phyloP scores from a whole-genome alignment of 2,113 vertebrate species.

The Crypturellus undulatus region DNA sequence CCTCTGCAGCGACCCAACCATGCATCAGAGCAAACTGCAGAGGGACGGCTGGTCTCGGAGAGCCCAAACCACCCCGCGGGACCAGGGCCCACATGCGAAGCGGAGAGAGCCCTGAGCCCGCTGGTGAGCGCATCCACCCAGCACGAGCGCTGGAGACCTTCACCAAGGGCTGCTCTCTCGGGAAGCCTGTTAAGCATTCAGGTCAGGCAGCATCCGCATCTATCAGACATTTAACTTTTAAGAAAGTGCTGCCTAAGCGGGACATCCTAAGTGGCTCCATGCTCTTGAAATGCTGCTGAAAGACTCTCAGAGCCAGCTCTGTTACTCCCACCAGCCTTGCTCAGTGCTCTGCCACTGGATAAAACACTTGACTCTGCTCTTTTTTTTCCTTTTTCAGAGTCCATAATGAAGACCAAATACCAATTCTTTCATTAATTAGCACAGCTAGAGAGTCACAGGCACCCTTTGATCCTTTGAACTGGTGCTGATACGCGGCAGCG shows the following conservation, averaged over 20 bases:
- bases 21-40: neutral
- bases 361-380: conserved; percentile 50
- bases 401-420: conserved; percentile 60
- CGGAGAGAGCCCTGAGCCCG: neutral
- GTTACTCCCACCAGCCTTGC: conserved; percentile 2
- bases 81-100: neutral
- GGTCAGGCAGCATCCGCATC: neutral
- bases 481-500: conserved; percentile 41
- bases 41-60: neutral
- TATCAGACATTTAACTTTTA: conserved; percentile 35
- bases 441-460: conserved; percentile 43
- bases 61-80: neutral
- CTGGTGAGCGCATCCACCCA: neutral
- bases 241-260: conserved; percentile 44
- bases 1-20: neutral
- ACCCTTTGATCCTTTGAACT: conserved; percentile 67
- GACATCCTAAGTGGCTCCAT: conserved; percentile 40
- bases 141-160: neutral
- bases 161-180: neutral
- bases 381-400: neutral
- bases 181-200: neutral
- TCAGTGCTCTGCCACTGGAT: conserved; percentile 4
- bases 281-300: conserved; percentile 51
- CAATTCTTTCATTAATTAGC: conserved; percentile 57
- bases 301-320: neutral